Conservation (phyloP, 2,797 vertebrate species). For the Pseudochirops cupreus region DNA sequence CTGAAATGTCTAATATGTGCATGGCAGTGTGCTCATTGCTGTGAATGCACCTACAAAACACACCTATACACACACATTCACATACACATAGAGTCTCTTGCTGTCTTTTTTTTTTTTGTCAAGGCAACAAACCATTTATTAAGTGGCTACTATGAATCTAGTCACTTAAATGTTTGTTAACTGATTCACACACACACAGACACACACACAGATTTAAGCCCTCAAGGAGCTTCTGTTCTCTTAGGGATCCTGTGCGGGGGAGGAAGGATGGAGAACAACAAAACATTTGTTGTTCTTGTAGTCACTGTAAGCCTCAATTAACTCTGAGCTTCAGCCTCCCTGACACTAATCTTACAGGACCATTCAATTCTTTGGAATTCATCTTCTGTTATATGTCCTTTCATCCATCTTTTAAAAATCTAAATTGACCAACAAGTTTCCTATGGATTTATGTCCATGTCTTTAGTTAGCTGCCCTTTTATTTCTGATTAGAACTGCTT, state of each 20-base stretch:
- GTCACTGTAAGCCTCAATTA: not conserved
- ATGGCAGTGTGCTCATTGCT: not conserved
- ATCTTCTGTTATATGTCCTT: not conserved
- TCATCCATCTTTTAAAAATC: not conserved
- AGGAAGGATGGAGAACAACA: not conserved
- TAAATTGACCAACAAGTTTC: not conserved
- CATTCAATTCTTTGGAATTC: not conserved
- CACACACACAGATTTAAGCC: not conserved
- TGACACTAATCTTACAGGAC: not conserved
- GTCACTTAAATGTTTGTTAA: not conserved
- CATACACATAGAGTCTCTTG: not conserved
- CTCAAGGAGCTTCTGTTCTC: not conserved
- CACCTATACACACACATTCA: too few species aligned
- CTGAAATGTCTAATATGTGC: not conserved
- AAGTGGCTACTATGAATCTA: not conserved
- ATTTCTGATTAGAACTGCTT: not conserved
- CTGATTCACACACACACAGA: not conserved
- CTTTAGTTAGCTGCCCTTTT: not conserved
- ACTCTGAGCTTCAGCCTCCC: not conserved
- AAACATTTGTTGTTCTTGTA: not conserved
- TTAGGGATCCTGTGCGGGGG: too few species aligned
- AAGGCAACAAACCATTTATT: not conserved
- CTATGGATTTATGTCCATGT: not conserved
- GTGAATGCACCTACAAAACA: not conserved
- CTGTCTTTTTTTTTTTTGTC: not conserved